Percentiles rank a stretch among this genome's conserved stretches.
These are phyloP conservation scores for Nyctibius grandis DNA, from an alignment of 2,797 vertebrate genomes.

Conservation along the genomic window DNA sequence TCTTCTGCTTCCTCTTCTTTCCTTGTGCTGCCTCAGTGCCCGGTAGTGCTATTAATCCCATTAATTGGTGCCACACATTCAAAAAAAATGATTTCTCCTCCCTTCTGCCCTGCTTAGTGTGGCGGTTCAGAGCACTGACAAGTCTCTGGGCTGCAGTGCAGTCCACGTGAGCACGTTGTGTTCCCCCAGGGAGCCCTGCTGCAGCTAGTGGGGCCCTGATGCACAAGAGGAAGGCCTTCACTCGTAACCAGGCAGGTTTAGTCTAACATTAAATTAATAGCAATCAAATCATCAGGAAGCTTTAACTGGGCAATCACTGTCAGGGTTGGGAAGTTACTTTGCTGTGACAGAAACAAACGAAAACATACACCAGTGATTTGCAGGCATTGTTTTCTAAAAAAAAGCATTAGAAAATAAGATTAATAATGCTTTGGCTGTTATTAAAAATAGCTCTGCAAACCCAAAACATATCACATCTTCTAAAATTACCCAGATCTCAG, in stretches of 20 bases:
- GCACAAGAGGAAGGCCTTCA: background rate
- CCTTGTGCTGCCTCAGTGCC: background rate
- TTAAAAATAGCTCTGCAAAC: background rate
- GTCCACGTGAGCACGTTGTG: fast-evolving
- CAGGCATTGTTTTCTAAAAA: background rate
- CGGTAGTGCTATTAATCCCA: background rate
- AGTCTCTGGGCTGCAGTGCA: background rate
- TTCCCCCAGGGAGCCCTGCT: background rate
- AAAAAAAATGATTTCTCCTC: background rate
- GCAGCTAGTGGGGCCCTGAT: background rate
- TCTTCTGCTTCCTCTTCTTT: background rate
- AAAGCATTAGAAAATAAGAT: background rate
- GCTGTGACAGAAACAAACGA: background rate
- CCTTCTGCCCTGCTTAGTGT: background rate
- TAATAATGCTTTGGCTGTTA: background rate
- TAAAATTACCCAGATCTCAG: background rate
- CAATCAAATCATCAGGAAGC: background rate
- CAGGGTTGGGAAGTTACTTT: background rate
- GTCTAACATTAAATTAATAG: background rate
- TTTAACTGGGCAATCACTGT: background rate
- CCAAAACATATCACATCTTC: background rate
- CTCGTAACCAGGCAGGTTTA: background rate
- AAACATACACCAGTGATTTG: background rate
- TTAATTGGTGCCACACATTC: background rate
- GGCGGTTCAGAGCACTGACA: background rate